Evolutionary conservation across 92 coral and sea anemone genomes (phyloP).

Genomic region (Phenganax stokvisi): DNA sequence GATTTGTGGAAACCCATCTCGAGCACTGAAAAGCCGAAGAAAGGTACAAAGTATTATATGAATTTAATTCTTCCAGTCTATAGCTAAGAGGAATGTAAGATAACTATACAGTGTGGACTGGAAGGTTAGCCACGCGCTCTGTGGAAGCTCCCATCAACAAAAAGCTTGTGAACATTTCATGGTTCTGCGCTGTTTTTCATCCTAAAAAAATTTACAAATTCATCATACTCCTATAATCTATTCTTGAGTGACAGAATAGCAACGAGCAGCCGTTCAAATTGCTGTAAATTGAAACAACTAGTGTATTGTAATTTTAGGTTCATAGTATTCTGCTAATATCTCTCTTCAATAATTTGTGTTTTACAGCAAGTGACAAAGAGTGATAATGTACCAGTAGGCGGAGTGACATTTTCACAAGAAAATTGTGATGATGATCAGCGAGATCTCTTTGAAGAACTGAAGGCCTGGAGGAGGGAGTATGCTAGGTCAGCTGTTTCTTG

Average conservation of each 20-base stretch:
- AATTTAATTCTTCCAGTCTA: background rate
- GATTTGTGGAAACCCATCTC: constrained; percentile 90
- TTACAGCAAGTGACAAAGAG: constrained; percentile 72
- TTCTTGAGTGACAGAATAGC: too few relatives aligned
- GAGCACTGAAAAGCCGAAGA: constrained; percentile 78
- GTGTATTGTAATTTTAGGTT: background rate
- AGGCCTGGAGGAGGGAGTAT: constrained; percentile 79
- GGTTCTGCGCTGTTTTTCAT: too few relatives aligned
- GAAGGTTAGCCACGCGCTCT: background rate
- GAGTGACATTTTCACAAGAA: constrained; percentile 32
- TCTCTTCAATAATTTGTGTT: background rate
- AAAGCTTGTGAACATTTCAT: too few relatives aligned
- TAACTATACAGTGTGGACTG: background rate
- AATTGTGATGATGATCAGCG: constrained; percentile 9
- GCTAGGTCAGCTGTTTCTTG: constrained; percentile 54
- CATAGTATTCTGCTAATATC: background rate
- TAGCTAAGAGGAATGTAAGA: background rate
- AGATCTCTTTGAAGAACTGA: constrained; percentile 76
- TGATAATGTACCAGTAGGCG: constrained; percentile 40
- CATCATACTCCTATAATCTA: too few relatives aligned
- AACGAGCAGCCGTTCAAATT: too few relatives aligned
- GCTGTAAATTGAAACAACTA: background rate
- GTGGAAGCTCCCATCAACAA: too few relatives aligned
- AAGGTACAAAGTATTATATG: constrained; percentile 48
- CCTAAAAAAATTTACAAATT: too few relatives aligned